Percentiles rank a stretch among this genome's conserved stretches.
phyloP scores from a whole-genome alignment of 2,113 vertebrate genomes.

The Nipponia nippon region DNA sequence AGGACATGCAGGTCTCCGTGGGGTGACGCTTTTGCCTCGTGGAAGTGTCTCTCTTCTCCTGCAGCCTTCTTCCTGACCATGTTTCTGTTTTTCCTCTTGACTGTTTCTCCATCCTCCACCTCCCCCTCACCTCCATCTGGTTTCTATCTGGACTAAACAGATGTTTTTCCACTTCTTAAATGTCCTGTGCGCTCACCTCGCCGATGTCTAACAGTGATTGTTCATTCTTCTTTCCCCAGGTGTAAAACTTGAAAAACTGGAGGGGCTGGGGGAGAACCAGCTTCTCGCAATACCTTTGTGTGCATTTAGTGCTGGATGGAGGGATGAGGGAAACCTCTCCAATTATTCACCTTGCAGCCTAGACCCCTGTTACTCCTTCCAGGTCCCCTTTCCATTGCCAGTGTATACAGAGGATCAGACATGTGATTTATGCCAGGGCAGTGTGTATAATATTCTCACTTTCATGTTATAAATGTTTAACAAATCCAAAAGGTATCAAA shows the following conservation, averaged over 20 bases:
- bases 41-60: slow-evolving; percentile 24
- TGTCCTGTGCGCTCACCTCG: slow-evolving; percentile 63
- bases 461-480: slow-evolving; percentile 63
- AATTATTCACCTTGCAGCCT: slow-evolving; percentile 22
- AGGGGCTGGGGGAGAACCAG: not conserved
- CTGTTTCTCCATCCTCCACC: not conserved
- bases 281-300: not conserved
- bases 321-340: not conserved
- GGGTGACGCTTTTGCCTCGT: not conserved
- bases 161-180: slow-evolving; percentile 76
- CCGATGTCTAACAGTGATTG: slow-evolving; percentile 36
- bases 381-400: not conserved
- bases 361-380: not conserved
- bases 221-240: slow-evolving; percentile 63
- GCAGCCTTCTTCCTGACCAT: slow-evolving; percentile 56
- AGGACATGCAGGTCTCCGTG: not conserved
- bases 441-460: slow-evolving; percentile 31
- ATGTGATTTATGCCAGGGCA: slow-evolving; percentile 44
- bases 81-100: slow-evolving; percentile 56
- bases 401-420: slow-evolving; percentile 22
- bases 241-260: slow-evolving; percentile 50
- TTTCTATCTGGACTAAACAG: slow-evolving; percentile 74
- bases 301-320: not conserved
- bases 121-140: slow-evolving; percentile 66
- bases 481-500: slow-evolving; percentile 52